A percentile compares a stretch with the other conserved stretches of the same genome.
Evolutionary conservation across 1,140 invertebrate species (phyloP).

Genomic region (Microplitis mediator): DNA sequence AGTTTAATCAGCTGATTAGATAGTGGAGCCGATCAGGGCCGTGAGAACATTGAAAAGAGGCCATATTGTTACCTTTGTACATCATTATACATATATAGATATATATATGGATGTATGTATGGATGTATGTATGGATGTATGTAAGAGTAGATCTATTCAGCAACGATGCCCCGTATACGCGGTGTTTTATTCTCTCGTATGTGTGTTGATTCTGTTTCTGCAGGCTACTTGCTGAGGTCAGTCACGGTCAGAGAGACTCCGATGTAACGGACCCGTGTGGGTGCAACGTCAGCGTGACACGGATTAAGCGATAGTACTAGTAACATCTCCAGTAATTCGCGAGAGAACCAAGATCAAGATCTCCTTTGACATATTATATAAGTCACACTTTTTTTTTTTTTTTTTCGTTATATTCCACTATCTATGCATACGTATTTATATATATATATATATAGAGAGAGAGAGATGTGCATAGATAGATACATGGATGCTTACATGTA

Average conservation of each 20-base stretch:
- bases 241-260: constrained; percentile 16
- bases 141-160: neutral
- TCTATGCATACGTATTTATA: too few relatives aligned
- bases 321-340: constrained; percentile 2
- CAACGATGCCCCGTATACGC: neutral
- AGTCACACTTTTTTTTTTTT: neutral
- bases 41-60: constrained; percentile 30
- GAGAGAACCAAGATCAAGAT: neutral
- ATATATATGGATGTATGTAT: too few relatives aligned
- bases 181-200: neutral
- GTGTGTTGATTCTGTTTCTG: constrained; percentile 21
- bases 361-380: neutral
- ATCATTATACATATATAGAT: neutral
- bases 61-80: constrained; percentile 21
- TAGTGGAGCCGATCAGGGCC: constrained; percentile 20
- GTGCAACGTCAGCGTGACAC: constrained; percentile 49
- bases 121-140: too few relatives aligned
- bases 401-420: too few relatives aligned
- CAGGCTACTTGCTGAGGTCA: constrained; percentile 25
- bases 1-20: too few relatives aligned
- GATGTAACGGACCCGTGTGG: constrained; percentile 42
- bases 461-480: too few relatives aligned
- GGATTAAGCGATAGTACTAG: constrained; percentile 41
- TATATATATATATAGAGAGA: too few relatives aligned
- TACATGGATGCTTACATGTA: too few relatives aligned